Percentiles rank a stretch among this genome's conserved stretches.
Evolutionary conservation across 2,888 invertebrate species (phyloP).

Genomic region (Invenusta paracnida): DNA sequence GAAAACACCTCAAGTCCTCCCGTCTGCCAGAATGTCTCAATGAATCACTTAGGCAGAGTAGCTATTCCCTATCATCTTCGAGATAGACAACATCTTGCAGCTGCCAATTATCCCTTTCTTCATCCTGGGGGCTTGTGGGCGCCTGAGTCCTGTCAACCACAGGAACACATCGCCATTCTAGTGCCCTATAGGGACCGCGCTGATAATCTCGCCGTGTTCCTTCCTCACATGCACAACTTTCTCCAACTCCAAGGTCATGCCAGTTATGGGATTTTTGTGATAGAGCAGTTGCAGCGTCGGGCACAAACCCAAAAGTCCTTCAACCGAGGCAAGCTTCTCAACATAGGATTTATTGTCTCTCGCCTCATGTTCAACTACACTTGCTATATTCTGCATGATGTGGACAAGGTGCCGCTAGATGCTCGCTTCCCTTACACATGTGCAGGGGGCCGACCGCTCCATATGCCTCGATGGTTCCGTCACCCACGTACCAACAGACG

Average conservation of each 20-base stretch:
- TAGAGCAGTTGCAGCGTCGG: conserved; percentile 7
- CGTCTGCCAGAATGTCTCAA: too few relatives aligned
- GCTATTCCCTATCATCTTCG: too few relatives aligned
- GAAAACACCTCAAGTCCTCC: too few relatives aligned
- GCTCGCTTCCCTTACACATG: neutral
- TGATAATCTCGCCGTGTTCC: neutral
- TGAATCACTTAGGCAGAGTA: too few relatives aligned
- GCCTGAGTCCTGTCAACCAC: neutral
- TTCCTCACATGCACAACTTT: neutral
- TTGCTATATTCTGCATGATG: conserved; percentile 18
- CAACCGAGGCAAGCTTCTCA: conserved; percentile 12
- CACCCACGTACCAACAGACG: neutral
- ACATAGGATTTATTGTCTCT: conserved; percentile 5
- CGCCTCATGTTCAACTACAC: neutral
- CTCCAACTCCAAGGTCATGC: neutral
- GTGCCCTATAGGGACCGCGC: neutral
- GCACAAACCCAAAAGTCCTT: too few relatives aligned
- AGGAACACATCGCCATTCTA: neutral
- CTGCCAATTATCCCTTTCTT: too few relatives aligned
- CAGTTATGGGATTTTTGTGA: neutral
- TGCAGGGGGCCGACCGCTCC: neutral
- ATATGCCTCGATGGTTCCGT: neutral
- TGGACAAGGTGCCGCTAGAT: neutral
- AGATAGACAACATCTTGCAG: too few relatives aligned
- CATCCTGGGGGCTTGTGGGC: conserved; percentile 12